These are phyloP conservation scores for Tanytarsus gracilentus DNA, from an alignment of 2,888 invertebrate genomes.

Conservation along the genomic window DNA sequence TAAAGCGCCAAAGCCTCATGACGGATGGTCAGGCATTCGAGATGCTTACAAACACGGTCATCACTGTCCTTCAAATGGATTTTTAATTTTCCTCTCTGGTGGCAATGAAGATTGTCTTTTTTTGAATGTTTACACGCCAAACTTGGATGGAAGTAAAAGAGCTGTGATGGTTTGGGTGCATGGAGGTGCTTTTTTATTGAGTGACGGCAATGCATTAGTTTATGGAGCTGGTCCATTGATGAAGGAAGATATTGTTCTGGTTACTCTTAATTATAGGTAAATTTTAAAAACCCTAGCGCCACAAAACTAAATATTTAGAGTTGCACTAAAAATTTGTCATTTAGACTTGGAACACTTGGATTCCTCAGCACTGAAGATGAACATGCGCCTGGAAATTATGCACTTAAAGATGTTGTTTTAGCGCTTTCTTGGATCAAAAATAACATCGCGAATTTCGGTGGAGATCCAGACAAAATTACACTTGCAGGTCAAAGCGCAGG, in stretches of 20 bases:
- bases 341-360: conserved; percentile 45
- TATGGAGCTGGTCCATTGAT: conserved; percentile 31
- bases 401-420: conserved; percentile 59
- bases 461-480: conserved; percentile 57
- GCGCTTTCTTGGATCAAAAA: conserved; percentile 58
- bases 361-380: conserved; percentile 62
- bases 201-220: conserved; percentile 25
- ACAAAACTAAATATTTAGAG: too few relatives aligned
- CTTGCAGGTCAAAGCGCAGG: conserved; percentile 46
- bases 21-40: conserved; percentile 29
- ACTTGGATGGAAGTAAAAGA: conserved; percentile 10
- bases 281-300: too few relatives aligned
- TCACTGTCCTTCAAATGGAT: conserved; percentile 22
- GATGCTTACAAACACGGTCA: conserved; percentile 24
- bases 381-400: conserved; percentile 58
- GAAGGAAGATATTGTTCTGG: conserved; percentile 29
- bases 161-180: conserved; percentile 31
- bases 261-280: conserved; percentile 30
- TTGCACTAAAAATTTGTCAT: too few relatives aligned
- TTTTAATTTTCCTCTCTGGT: conserved; percentile 9
- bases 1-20: conserved; percentile 26
- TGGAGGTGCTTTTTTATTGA: conserved; percentile 30
- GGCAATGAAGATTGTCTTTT: conserved; percentile 31
- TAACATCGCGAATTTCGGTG: conserved; percentile 59
- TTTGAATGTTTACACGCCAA: conserved; percentile 30